Evolutionary conservation across 2,888 invertebrate species (phyloP), one percentile per base, ranked within the genome.

Genomic region (Mylabris sibirica): DNA sequence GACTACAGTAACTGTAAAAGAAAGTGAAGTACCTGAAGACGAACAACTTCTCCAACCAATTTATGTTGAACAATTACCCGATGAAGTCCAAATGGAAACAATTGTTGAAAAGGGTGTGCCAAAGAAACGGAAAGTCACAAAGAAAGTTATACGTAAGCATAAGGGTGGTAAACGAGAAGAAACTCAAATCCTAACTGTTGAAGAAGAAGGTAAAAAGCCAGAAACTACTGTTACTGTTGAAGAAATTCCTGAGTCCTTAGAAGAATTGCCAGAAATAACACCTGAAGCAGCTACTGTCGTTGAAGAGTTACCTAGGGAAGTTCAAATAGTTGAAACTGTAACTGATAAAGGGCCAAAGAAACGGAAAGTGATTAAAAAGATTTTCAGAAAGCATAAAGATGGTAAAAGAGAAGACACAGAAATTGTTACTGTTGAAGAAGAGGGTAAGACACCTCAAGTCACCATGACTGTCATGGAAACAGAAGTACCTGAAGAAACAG

Each of bases 171-270:
- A 75, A 77, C 76, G 78, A 67, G 77, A 82, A 76, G 74, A 80
- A 0, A 81, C 84, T 60, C 82, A 87, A 85, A 86, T 86, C 78
- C 78, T 81, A 22, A 84, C 81, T 0, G 79, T 83, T 60, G 84
- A 86, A 75, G 85, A 85, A 73, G 84, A 84, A 69, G 84, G 86
- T 59, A 80, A 80, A 5, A 67, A 77, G 34, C 75, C 79, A 26
- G 77, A 78, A 72, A 74, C 74, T 0, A 80, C 78, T 0, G 75
- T 82, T 8, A 73, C 77, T 60, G 75, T 75, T 67, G 24, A 59
- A 20, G 65, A 65, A 65, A 67, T 62, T 9, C 34, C 59, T 24
- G 70, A 74, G 17, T 67, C 62, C 11, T 41, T 62, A 12, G 62
- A 62, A 3, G 62, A 62, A n/a, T 14, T 57, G 24, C 24, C 72